Evolutionary conservation across 2,797 vertebrate species (phyloP).

Genomic region (Muscicapa striata): DNA sequence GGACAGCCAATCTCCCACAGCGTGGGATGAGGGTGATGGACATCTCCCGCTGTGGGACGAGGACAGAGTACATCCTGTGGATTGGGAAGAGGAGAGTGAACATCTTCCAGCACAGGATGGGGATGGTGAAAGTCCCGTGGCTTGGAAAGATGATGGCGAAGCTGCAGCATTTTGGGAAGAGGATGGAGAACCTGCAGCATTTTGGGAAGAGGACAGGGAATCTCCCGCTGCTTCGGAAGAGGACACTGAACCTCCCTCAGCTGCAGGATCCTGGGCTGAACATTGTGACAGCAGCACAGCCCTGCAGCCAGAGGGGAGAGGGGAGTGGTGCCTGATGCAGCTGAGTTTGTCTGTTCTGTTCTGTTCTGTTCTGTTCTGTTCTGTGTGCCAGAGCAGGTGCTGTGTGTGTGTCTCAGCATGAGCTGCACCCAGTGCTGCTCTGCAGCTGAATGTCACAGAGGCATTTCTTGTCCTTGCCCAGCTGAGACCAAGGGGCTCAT

Average conservation of each 20-base stretch:
- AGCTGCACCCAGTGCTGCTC: not conserved
- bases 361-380: no score
- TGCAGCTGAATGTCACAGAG: not conserved
- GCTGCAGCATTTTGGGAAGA: not conserved
- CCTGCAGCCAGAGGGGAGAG: constrained; percentile 8
- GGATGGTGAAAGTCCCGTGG: not conserved
- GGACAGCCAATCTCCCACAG: not conserved
- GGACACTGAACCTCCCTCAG: not conserved
- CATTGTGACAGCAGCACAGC: not conserved
- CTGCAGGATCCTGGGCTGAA: not conserved
- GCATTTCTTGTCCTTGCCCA: not conserved
- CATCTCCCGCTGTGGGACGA: not conserved
- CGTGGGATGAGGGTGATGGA: accelerated
- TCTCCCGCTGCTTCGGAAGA: not conserved
- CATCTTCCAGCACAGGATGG: not conserved
- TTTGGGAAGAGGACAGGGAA: not conserved
- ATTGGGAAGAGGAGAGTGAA: not conserved
- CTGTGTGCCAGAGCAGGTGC: not conserved
- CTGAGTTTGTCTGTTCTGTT: constrained; percentile 87
- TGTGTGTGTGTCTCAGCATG: not conserved
- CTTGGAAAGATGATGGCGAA: not conserved
- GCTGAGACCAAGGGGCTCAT: not conserved
- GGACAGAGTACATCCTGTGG: not conserved
- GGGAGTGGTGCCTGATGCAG: constrained; percentile 93
- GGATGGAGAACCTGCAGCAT: not conserved